These are phyloP conservation scores for Erannis defoliaria DNA, from an alignment of 2,888 invertebrate genomes.

Conservation along the genomic window DNA sequence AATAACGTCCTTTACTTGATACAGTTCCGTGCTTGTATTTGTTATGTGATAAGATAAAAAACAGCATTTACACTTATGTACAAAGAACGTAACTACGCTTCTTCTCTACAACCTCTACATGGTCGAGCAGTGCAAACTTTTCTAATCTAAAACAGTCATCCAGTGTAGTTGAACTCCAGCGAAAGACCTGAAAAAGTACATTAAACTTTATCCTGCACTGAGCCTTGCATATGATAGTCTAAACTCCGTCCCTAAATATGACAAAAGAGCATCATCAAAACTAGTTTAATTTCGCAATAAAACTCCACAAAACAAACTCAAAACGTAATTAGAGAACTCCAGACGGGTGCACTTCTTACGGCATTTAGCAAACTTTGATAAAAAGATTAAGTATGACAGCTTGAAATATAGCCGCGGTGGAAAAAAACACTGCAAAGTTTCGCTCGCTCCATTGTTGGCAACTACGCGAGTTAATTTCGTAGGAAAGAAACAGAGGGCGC, in stretches of 20 bases:
- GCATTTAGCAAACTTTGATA: slow-evolving; percentile 86
- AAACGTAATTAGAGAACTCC: slow-evolving; percentile 78
- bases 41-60: too few relatives aligned
- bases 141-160: slow-evolving; percentile 8
- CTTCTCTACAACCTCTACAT: not conserved
- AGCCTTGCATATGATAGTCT: slow-evolving; percentile 22
- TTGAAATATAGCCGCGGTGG: slow-evolving; percentile 85
- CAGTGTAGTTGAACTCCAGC: not conserved
- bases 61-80: too few relatives aligned
- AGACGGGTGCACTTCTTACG: slow-evolving; percentile 82
- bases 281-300: slow-evolving; percentile 66
- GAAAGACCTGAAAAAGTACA: slow-evolving; percentile 17
- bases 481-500: slow-evolving; percentile 81
- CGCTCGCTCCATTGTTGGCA: slow-evolving; percentile 77
- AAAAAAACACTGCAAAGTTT: slow-evolving; percentile 81
- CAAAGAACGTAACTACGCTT: not conserved
- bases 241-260: slow-evolving; percentile 35
- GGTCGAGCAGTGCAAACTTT: not conserved
- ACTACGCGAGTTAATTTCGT: slow-evolving; percentile 79
- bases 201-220: slow-evolving; percentile 21
- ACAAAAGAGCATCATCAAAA: slow-evolving; percentile 54
- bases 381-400: slow-evolving; percentile 87
- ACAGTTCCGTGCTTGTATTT: too few relatives aligned
- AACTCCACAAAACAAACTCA: slow-evolving; percentile 62
- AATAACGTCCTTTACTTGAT: too few relatives aligned